A percentile compares a stretch with the other conserved stretches of the same genome.
These are phyloP conservation scores for Dicerorhinus sumatrensis DNA, from an alignment of 2,113 vertebrate species.

Conservation along the genomic window DNA sequence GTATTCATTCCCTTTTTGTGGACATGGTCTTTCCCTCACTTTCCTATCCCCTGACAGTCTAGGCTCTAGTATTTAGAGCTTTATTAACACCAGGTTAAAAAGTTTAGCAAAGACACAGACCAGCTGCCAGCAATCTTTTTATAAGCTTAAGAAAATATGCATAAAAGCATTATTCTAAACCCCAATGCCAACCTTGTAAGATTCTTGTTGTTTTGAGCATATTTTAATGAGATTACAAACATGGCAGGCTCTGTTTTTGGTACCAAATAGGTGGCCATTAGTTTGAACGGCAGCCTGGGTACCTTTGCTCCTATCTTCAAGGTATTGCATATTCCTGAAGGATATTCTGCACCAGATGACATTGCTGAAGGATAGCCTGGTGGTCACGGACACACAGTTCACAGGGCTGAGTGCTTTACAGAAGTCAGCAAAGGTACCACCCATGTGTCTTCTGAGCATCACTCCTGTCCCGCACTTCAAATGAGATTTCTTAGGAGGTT, in stretches of 20 bases:
- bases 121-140: not conserved
- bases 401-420: not conserved
- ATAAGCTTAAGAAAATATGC: not conserved
- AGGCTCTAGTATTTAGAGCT: not conserved
- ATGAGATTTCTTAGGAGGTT: slow-evolving; percentile 11
- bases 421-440: not conserved
- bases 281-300: not conserved
- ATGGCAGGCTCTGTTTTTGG: not conserved
- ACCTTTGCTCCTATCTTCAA: not conserved
- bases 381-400: not conserved
- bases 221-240: slow-evolving; percentile 40
- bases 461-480: not conserved
- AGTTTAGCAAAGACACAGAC: slow-evolving; percentile 13
- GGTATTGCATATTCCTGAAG: not conserved
- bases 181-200: not conserved
- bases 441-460: not conserved
- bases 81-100: slow-evolving; percentile 10
- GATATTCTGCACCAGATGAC: not conserved
- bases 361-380: not conserved
- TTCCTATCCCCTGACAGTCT: not conserved
- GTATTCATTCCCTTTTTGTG: not conserved
- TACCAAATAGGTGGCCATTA: not conserved
- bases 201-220: not conserved
- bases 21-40: not conserved
- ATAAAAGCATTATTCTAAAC: not conserved